A percentile compares a stretch with the other conserved stretches of the same genome.
These are phyloP conservation scores for Agraylea sexmaculata DNA, from an alignment of 1,140 invertebrate genomes.

Conservation along the genomic window DNA sequence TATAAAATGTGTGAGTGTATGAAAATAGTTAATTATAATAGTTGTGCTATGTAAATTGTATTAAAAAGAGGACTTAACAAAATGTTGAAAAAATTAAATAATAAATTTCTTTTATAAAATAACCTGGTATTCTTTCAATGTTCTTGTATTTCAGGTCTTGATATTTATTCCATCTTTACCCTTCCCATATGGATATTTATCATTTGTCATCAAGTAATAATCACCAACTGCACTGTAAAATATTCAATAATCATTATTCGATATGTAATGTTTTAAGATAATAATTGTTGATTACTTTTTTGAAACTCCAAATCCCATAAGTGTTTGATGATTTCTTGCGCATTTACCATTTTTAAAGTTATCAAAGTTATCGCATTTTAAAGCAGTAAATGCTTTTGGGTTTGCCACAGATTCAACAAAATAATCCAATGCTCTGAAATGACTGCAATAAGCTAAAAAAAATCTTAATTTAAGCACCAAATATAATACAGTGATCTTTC, in stretches of 20 bases:
- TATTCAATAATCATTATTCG: constrained; percentile 13
- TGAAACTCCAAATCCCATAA: constrained; percentile 24
- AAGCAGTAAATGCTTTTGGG: constrained; percentile 27
- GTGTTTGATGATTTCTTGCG: constrained; percentile 11
- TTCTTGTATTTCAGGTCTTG: neutral
- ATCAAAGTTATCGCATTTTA: constrained; percentile 27
- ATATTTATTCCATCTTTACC: constrained; percentile 10
- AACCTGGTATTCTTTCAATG: neutral
- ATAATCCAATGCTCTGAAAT: constrained; percentile 28
- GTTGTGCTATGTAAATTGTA: too few relatives aligned
- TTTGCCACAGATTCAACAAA: constrained; percentile 28
- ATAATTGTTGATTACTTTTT: constrained; percentile 19
- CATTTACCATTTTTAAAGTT: constrained; percentile 25
- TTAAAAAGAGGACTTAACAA: neutral
- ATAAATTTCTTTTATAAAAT: constrained; percentile 2
- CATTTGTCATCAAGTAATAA: constrained; percentile 27
- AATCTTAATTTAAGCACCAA: too few relatives aligned
- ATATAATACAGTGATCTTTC: too few relatives aligned
- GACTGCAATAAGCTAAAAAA: constrained; percentile 32
- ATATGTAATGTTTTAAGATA: neutral
- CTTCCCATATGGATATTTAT: constrained; percentile 13
- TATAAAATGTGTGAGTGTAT: too few relatives aligned
- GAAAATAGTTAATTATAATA: too few relatives aligned
- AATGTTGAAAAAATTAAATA: neutral
- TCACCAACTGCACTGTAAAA: constrained; percentile 29